Conservation (phyloP, 2,113 vertebrate species). For the Smithornis capensis region DNA sequence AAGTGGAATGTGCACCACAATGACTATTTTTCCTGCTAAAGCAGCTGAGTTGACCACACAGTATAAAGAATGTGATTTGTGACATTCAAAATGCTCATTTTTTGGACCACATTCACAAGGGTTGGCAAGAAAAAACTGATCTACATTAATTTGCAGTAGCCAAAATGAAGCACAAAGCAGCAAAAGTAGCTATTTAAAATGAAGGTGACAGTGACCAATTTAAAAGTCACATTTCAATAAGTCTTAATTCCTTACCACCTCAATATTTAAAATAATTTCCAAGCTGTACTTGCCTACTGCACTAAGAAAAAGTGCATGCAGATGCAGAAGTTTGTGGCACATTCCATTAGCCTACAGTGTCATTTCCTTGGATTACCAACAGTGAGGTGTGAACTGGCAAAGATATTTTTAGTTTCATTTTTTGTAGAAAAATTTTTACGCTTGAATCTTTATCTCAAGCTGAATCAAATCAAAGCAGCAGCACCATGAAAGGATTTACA, state of each 20-base stretch:
- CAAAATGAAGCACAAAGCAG: not conserved
- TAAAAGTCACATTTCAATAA: not conserved
- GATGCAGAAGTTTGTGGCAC: not conserved
- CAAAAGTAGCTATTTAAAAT: not conserved
- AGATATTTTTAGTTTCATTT: not conserved
- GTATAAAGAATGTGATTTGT: not conserved
- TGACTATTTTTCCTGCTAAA: slow-evolving; percentile 23
- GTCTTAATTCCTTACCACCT: not conserved
- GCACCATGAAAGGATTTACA: not conserved
- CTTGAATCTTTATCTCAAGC: not conserved
- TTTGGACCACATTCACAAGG: not conserved
- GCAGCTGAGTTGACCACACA: slow-evolving; percentile 6
- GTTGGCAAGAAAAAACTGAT: not conserved
- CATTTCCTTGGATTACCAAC: not conserved
- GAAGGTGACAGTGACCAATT: not conserved
- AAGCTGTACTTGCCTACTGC: not conserved
- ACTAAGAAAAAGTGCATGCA: not conserved
- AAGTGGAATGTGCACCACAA: not conserved
- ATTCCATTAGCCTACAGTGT: not conserved
- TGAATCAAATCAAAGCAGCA: not conserved
- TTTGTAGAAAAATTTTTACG: accelerated
- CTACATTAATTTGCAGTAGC: not conserved
- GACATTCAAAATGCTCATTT: slow-evolving; percentile 34
- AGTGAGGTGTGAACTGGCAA: not conserved
- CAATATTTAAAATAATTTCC: not conserved